Conservation (phyloP, 1,140 invertebrate species). For the Diuraphis noxia region DNA sequence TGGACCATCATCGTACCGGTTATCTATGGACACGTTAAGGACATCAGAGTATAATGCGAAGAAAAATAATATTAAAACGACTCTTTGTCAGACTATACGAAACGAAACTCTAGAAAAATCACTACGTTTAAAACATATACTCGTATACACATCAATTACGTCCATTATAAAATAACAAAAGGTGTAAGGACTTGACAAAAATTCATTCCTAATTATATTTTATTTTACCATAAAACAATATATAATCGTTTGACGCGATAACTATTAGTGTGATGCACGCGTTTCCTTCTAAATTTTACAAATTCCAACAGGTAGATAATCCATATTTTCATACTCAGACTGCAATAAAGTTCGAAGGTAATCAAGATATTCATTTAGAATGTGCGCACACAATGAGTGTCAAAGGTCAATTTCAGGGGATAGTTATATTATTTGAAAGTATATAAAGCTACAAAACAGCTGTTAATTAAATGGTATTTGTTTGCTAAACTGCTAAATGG, state of each 20-base stretch:
- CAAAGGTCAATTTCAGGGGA: background rate
- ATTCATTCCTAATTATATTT: background rate
- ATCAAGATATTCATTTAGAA: background rate
- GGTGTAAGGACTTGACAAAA: background rate
- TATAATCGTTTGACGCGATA: background rate
- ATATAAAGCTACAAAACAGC: background rate
- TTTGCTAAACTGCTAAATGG: background rate
- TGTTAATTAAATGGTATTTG: background rate
- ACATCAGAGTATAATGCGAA: background rate
- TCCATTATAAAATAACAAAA: background rate
- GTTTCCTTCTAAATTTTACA: background rate
- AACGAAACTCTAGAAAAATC: background rate
- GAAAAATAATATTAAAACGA: background rate
- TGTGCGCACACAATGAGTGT: background rate
- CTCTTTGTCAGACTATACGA: background rate
- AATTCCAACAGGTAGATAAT: background rate
- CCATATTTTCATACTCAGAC: background rate
- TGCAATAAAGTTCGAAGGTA: background rate
- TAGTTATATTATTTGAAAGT: background rate
- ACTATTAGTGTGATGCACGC: background rate
- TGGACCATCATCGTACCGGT: constrained; percentile 15
- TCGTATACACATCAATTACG: background rate
- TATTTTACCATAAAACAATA: background rate
- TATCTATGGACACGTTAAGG: constrained; percentile 14
- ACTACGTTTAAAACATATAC: background rate